Base-by-base conservation (phyloP, 2,888 invertebrate species). In the Brenthis daphne region DNA sequence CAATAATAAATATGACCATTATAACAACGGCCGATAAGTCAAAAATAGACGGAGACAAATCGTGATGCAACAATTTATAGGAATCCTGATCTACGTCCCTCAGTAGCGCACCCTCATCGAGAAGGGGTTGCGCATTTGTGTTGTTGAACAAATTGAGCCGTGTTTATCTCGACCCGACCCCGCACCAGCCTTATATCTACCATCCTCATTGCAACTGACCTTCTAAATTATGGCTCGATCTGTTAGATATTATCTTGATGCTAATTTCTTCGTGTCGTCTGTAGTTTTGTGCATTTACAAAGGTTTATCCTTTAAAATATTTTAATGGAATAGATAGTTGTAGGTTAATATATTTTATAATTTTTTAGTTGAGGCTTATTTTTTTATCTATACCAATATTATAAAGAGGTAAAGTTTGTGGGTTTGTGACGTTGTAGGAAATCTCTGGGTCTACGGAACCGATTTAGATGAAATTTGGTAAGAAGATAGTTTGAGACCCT, bases 111-210 rank as follows among this genome's bases (percentile, higher is more conserved):
- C 64, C 68, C 71, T 57, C 68, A 37, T 29, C 16, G 70, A 72
- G 75, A 77, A 77, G 78, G 81, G 79, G 78, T 77, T 87, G 86
- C 83, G 83, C 88, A 87, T 89, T 90, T 88, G 86, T 87, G 81
- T 85, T 84, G 86, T 80, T 80, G 83, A 87, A 92, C 92, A 92
- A 92, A 92, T 92, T 90, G 91, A 85, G 83, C 88, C 84, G 86
- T 92, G 90, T 92, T 90, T 90, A 89, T 88, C 89, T 88, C 80
- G 80, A 83, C 82, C 37, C 85, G 80, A 85, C 88, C 89, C 87
- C 54, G 60, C 61, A 80, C 80, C 80, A 78, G 37, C 37, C 54
- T 57, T 82, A 85, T 88, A 86, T 90, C 89, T 90, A 88, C 90
- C 89, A 90, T 90, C 90, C 84, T 88, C 90, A 63, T 67, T 71